A percentile compares a stretch with the other conserved stretches of the same genome.
Evolutionary conservation across 2,797 vertebrate genomes (phyloP).

Genomic region (Pempheris klunzingeri): DNA sequence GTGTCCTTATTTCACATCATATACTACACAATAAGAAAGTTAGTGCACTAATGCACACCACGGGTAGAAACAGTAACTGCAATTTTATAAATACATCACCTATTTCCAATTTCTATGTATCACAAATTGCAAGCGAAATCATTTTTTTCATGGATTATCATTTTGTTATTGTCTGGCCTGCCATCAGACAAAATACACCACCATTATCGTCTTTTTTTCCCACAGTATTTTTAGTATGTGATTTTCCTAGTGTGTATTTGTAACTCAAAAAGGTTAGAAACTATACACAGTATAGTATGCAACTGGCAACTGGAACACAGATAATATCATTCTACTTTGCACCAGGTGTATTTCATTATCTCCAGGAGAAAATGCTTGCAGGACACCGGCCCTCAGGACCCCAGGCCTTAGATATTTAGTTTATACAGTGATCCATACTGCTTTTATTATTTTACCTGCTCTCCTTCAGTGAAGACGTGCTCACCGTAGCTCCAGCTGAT

Average conservation of each 20-base stretch:
- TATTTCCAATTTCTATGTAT: background rate
- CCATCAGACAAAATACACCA: background rate
- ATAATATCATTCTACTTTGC: slow-evolving; percentile 18
- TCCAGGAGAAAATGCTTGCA: slow-evolving; percentile 34
- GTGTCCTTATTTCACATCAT: slow-evolving; percentile 52
- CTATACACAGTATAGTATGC: background rate
- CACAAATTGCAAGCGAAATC: slow-evolving; percentile 3
- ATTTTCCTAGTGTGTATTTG: slow-evolving; percentile 9
- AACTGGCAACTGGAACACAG: slow-evolving; percentile 34
- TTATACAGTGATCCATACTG: background rate
- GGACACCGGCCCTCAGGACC: slow-evolving; percentile 3
- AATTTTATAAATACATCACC: slow-evolving; percentile 7
- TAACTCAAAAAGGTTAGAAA: slow-evolving; percentile 5
- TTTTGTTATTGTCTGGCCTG: background rate
- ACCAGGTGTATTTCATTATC: slow-evolving; percentile 37
- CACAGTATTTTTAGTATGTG: background rate
- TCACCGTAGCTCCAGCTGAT: slow-evolving; percentile 94
- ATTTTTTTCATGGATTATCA: background rate
- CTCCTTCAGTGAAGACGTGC: slow-evolving; percentile 92
- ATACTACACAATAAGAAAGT: background rate
- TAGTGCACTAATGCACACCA: background rate
- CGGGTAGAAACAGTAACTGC: background rate
- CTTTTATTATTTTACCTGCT: slow-evolving; percentile 89
- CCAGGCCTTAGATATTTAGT: slow-evolving; percentile 22
- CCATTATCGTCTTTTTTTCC: background rate